These are phyloP conservation scores for Brachypodius melanocephalos DNA, from an alignment of 2,113 vertebrate genomes.

Conservation along the genomic window DNA sequence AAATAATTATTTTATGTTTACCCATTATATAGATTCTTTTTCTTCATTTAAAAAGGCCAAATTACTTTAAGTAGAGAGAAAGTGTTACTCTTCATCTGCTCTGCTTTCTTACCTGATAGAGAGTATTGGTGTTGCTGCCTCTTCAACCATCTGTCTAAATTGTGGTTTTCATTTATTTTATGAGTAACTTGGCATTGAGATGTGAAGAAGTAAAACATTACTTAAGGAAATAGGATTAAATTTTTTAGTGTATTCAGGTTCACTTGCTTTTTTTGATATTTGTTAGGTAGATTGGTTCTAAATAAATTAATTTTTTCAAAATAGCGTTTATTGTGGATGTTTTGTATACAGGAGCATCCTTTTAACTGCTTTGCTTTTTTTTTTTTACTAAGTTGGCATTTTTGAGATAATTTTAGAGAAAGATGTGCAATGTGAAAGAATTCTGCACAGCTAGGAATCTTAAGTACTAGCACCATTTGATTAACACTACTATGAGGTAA, in stretches of 20 bases:
- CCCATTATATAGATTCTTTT: not conserved
- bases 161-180: not conserved
- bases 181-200: not conserved
- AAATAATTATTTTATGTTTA: not conserved
- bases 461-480: not conserved
- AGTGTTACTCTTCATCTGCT: not conserved
- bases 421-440: not conserved
- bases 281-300: not conserved
- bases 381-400: not conserved
- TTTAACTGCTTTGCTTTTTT: not conserved
- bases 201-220: not conserved
- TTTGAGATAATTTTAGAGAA: not conserved
- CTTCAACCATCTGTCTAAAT: not conserved
- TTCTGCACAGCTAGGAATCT: not conserved
- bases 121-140: not conserved
- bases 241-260: not conserved
- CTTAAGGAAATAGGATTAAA: not conserved
- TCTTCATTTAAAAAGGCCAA: not conserved
- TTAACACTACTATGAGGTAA: not conserved
- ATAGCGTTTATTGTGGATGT: not conserved
- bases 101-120: not conserved
- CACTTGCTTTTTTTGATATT: not conserved
- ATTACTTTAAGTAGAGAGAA: not conserved
- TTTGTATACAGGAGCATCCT: not conserved
- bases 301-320: not conserved